Evolutionary conservation across 2,797 vertebrate species (phyloP), one percentile per base, ranked within the genome.

Genomic region (Parambassis ranga): DNA sequence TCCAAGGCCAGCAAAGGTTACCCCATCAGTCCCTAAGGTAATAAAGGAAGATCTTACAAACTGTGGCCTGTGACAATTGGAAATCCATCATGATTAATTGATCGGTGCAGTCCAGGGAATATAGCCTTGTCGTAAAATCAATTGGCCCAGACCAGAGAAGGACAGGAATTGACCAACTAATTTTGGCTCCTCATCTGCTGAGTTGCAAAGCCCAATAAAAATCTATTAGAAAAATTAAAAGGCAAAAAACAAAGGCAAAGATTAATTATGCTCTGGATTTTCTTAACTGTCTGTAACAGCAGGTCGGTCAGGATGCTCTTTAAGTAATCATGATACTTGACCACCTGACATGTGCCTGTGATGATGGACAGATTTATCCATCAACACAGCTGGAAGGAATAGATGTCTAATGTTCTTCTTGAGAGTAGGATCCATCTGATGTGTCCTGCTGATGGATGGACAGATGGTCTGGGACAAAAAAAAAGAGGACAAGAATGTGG

Each of bases 51-150:
- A 66, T 71, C 65, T 71, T 71, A 75, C 72, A 78, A 74, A 87
- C 65, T 71, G 47, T 62, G 70, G 71, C 65, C 66, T 68, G 70
- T 73, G 73, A 84, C 83, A 71, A 88, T 78, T 72, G 79, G 77
- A 89, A 87, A 90, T 87, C 85, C 72, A 91, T 88, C 66, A 81
- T 85, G 82, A 89, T 90, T 81, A 90, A 90, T 89, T 82, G 83
- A 92, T 92, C 63, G 30, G 65, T 68, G 65, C 20, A 14, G 71
- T 73, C 65, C 50, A 52, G 85, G 82, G 84, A 89, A 83, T 85
- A 86, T 75, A 85, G 85, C 62, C 72, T 65, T 71, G 69, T 62
- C 33, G 33, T 61, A 33, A 74, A 84, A 90, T 91, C 85, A 83
- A 88, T 89, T 62, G 69, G 70, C 66, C 78, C 20, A 10, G 52